Percentiles rank a stretch among this genome's conserved stretches.
These are phyloP conservation scores for Ranitomeya imitator DNA, from an alignment of 2,113 vertebrate genomes.

Conservation along the genomic window DNA sequence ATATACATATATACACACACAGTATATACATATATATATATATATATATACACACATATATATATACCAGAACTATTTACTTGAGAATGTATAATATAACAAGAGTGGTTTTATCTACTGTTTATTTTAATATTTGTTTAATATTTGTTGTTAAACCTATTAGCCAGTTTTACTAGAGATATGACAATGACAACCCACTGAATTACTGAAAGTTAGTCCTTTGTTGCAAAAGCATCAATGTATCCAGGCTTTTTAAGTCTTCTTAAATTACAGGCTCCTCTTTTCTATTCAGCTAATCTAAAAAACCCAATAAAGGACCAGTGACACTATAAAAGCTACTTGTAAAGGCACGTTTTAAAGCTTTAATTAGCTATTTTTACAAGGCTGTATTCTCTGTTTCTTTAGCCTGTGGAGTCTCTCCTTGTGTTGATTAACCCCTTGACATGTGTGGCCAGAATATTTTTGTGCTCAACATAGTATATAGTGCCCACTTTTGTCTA, in stretches of 20 bases:
- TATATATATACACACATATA: too few species aligned
- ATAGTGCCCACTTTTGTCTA: background rate
- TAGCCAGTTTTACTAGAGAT: background rate
- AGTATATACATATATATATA: too few species aligned
- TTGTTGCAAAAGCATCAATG: slow-evolving; percentile 6
- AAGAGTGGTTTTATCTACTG: background rate
- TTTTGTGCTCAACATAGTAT: background rate
- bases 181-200: background rate
- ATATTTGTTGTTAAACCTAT: background rate
- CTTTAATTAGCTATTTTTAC: slow-evolving; percentile 81
- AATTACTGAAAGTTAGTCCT: background rate
- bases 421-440: slow-evolving; percentile 68
- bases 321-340: slow-evolving; percentile 80
- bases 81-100: background rate
- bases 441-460: slow-evolving; percentile 53
- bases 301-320: slow-evolving; percentile 80
- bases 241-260: slow-evolving; percentile 72
- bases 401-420: slow-evolving; percentile 69
- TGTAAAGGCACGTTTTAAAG: slow-evolving; percentile 79
- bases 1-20: too few species aligned
- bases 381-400: slow-evolving; percentile 73
- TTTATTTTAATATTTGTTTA: background rate
- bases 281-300: slow-evolving; percentile 76
- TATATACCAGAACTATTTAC: background rate
- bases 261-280: slow-evolving; percentile 75